Base-by-base conservation (phyloP, 2,888 invertebrate species). In the Drosophila kokeensis region DNA sequence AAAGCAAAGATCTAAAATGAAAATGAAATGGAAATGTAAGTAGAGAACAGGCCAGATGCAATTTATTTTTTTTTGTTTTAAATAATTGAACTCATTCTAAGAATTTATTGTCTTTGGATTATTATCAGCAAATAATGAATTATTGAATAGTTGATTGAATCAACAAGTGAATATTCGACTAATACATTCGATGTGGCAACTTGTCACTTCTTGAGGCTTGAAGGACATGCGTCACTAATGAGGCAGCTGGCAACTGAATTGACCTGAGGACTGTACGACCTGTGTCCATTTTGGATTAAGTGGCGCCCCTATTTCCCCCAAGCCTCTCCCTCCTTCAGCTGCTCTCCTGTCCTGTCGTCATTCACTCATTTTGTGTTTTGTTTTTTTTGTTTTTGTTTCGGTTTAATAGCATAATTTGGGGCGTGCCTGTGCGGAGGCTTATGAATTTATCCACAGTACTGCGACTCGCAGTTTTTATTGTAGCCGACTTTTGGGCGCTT, bases 361-460 rank as follows among this genome's bases (percentile, higher is more conserved):
- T 62, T 75, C 59, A 69, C 50, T 63, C 63, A 75, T 69, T 74
- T 69, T 63, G 21, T 63, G 48, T 42, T 58, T 18, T 24, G 60
- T 66, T 45, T 65, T 55, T 45, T 62, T 55, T 54, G 15, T n/a
- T 13, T 29, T 65, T 29, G 21, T 40, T 30, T 55, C 32, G 58
- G 69, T 76, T 82, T 84, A 87, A 82, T 83, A 80, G 77, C 83
- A 82, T 87, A 87, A 84, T 84, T 88, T 86, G 55, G 24, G 66
- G 62, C 63, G 53, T 64, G 42, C 54, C 61, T 32, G 27, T 40
- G 18, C 18, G 34, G 42, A 21, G 48, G 32, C 75, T 79, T 70
- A 79, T 79, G 70, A 78, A 70, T 68, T 79, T 64, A 62, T 63
- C 59, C 64, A 79, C 79, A 36, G 24, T 55, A 62, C 75, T 62